phyloP scores from a whole-genome alignment of 35 echinoderm and acorn worm species.

The Apostichopus japonicus region DNA sequence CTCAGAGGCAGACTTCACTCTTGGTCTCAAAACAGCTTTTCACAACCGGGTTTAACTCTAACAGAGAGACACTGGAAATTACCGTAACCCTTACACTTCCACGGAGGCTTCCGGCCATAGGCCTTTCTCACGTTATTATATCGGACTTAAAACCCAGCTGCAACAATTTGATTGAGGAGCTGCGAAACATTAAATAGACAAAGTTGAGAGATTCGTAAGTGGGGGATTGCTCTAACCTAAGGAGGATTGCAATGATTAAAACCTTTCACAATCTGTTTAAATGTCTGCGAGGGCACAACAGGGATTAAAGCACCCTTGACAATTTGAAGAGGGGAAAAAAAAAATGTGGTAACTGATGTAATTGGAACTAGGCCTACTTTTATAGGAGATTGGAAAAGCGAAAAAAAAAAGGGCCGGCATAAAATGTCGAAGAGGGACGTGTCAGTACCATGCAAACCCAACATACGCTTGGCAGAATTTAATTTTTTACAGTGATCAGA shows the following conservation, averaged over 20 bases:
- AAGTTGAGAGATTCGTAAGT: background rate
- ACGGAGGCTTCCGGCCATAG: background rate
- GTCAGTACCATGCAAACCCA: too few species aligned
- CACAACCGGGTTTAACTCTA: background rate
- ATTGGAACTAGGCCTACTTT: background rate
- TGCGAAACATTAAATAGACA: background rate
- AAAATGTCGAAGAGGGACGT: too few species aligned
- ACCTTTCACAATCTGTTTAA: background rate
- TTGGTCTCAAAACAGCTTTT: background rate
- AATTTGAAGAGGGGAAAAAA: background rate
- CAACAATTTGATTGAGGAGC: background rate
- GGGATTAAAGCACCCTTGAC: background rate
- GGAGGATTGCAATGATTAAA: background rate
- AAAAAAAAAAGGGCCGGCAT: too few species aligned
- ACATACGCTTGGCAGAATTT: too few species aligned
- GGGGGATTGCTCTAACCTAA: background rate
- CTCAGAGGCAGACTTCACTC: background rate
- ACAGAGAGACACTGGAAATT: too few species aligned
- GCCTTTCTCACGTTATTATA: background rate
- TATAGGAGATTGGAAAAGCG: background rate
- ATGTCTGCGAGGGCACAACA: background rate
- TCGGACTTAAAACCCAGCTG: background rate
- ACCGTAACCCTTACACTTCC: background rate
- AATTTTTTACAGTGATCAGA: too few species aligned
- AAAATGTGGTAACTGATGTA: background rate